Percentiles rank a stretch among this genome's conserved stretches.
Conservation (phyloP, 2,113 vertebrate species). For the Myiozetetes cayanensis region DNA sequence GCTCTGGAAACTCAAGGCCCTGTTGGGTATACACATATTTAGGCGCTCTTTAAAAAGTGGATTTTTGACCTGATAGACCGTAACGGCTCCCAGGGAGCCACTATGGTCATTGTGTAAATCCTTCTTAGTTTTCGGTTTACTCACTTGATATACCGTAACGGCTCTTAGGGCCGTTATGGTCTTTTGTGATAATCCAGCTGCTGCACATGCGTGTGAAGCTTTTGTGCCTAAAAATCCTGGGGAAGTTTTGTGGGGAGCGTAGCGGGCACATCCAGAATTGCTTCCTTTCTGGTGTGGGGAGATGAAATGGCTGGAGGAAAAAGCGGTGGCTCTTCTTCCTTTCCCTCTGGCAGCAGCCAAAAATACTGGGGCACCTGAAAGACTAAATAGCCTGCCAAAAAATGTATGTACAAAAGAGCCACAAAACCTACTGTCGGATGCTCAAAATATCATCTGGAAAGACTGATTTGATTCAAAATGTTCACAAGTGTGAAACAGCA, state of each 20-base stretch:
- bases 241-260: neutral
- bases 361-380: neutral
- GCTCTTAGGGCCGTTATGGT: slow-evolving; percentile 53
- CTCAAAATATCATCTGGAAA: neutral
- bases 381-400: neutral
- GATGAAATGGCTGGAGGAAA: neutral
- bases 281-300: slow-evolving; percentile 7
- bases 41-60: slow-evolving; percentile 57
- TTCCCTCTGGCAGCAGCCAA: neutral
- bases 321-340: neutral
- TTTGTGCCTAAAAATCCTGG: slow-evolving; percentile 49
- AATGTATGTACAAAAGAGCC: neutral
- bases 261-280: neutral
- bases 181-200: slow-evolving; percentile 62
- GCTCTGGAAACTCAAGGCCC: slow-evolving; percentile 47
- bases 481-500: neutral
- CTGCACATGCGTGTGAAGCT: slow-evolving; percentile 65
- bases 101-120: slow-evolving; percentile 64
- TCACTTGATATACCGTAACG: slow-evolving; percentile 53
- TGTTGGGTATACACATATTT: slow-evolving; percentile 55
- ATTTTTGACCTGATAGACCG: slow-evolving; percentile 69
- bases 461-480: neutral
- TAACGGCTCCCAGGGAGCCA: slow-evolving; percentile 64
- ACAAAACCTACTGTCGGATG: neutral
- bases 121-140: slow-evolving; percentile 65